These are phyloP conservation scores for Pelagia noctiluca DNA, from an alignment of 30 jellyfish, hydroid and myxozoan species.

Conservation along the genomic window DNA sequence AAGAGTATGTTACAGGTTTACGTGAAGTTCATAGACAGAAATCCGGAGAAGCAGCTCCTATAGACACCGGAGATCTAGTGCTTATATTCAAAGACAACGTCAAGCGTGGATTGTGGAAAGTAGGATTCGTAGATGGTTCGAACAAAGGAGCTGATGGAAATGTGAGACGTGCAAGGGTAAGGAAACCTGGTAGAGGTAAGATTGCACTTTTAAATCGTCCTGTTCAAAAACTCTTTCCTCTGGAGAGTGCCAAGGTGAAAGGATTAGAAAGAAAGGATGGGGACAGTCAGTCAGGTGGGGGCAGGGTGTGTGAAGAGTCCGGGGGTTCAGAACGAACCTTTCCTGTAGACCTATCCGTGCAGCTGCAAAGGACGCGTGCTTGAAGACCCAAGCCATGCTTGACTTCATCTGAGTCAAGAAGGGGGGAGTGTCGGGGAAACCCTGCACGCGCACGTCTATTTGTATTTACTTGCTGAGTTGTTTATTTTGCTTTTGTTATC, in stretches of 20 bases:
- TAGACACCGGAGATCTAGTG: conserved; percentile 37
- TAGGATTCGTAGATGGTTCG: conserved; percentile 24
- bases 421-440: conserved; percentile 49
- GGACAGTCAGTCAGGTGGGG: conserved; percentile 11
- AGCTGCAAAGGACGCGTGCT: conserved; percentile 28
- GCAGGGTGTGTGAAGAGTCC: neutral
- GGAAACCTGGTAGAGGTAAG: conserved; percentile 36
- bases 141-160: conserved; percentile 50
- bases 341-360: conserved; percentile 19
- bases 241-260: conserved; percentile 42
- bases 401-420: conserved; percentile 17
- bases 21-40: conserved; percentile 37
- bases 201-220: conserved; percentile 28
- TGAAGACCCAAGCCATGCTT: conserved; percentile 34
- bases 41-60: neutral
- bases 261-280: conserved; percentile 9
- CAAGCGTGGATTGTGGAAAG: conserved; percentile 42
- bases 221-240: conserved; percentile 52
- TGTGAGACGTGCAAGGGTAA: conserved; percentile 48
- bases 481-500: conserved; percentile 6
- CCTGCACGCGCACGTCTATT: conserved; percentile 44
- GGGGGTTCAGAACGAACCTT: conserved; percentile 14
- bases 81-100: conserved; percentile 46
- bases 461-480: conserved; percentile 10
- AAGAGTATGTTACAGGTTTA: conserved; percentile 54